Evolutionary conservation across 2,888 invertebrate genomes (phyloP).

Genomic region (Acleris cristana): DNA sequence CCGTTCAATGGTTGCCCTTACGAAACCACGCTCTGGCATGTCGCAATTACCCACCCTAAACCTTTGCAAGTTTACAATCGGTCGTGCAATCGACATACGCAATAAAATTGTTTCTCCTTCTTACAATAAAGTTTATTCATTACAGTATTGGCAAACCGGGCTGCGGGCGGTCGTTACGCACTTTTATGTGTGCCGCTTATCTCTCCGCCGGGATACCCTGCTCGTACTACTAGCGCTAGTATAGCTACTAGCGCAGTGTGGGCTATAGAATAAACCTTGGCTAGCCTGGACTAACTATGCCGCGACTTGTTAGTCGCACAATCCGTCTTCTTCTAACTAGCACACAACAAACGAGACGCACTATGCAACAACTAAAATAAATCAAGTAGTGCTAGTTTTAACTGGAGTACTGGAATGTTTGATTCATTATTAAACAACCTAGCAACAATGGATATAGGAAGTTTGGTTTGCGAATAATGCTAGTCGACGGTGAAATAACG

Average conservation of each 20-base stretch:
- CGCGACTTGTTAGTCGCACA: no score
- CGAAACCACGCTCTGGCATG: no score
- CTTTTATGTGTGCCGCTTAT: slow-evolving; percentile 35
- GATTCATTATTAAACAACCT: slow-evolving; percentile 26
- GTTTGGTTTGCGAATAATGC: background rate
- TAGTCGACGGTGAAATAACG: no score
- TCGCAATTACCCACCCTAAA: no score
- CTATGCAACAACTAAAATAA: no score
- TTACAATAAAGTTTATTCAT: slow-evolving; percentile 31
- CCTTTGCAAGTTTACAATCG: no score
- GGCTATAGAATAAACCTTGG: slow-evolving; percentile 27
- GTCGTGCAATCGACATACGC: no score
- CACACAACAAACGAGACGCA: no score
- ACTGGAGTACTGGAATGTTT: slow-evolving; percentile 2
- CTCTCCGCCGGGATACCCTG: slow-evolving; percentile 19
- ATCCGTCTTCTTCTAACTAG: no score
- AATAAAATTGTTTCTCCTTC: slow-evolving; percentile 10
- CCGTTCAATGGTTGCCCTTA: no score
- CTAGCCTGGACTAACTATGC: no score
- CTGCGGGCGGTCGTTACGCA: slow-evolving; percentile 27
- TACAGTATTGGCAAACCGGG: slow-evolving; percentile 29
- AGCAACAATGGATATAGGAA: background rate
- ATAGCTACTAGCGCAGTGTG: background rate
- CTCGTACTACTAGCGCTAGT: background rate
- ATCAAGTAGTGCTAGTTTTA: no score